Conservation (phyloP, 2,888 invertebrate genomes). For the Pharmacophagus antenor region DNA sequence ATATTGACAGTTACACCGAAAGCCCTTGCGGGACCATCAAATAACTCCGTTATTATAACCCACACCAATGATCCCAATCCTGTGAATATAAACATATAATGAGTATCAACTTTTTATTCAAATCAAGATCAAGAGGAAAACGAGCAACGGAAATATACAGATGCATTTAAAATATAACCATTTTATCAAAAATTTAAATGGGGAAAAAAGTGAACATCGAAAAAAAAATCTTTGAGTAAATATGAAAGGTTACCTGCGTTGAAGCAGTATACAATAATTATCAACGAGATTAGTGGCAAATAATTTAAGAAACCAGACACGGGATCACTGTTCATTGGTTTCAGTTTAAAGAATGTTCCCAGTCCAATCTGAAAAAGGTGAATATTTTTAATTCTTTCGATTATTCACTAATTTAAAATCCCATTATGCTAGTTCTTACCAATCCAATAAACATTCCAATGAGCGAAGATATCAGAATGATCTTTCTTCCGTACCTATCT, state of each 20-base stretch:
- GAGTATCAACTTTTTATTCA: not conserved
- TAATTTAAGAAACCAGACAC: constrained; percentile 16
- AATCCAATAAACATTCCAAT: constrained; percentile 42
- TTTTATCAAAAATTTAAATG: not conserved
- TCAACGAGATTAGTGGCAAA: constrained; percentile 17
- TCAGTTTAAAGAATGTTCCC: constrained; percentile 47
- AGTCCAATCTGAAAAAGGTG: constrained; percentile 50
- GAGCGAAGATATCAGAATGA: constrained; percentile 39
- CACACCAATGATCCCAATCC: constrained; percentile 55
- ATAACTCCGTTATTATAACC: constrained; percentile 52
- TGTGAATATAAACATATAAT: constrained; percentile 36
- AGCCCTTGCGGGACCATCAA: constrained; percentile 49
- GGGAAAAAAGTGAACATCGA: not conserved
- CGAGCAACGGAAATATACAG: too few relatives aligned
- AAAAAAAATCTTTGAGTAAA: not conserved
- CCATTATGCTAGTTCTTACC: constrained; percentile 38
- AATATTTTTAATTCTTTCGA: too few relatives aligned
- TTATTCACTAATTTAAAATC: too few relatives aligned
- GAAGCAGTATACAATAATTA: constrained; percentile 16
- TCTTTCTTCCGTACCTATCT: constrained; percentile 49
- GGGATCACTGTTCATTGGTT: constrained; percentile 3
- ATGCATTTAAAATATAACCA: not conserved
- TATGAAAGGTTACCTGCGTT: constrained; percentile 11
- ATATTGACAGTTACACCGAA: constrained; percentile 43
- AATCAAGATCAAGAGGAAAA: too few relatives aligned